Conservation (phyloP, 2,888 invertebrate species). For the Polydrusus cervinus region DNA sequence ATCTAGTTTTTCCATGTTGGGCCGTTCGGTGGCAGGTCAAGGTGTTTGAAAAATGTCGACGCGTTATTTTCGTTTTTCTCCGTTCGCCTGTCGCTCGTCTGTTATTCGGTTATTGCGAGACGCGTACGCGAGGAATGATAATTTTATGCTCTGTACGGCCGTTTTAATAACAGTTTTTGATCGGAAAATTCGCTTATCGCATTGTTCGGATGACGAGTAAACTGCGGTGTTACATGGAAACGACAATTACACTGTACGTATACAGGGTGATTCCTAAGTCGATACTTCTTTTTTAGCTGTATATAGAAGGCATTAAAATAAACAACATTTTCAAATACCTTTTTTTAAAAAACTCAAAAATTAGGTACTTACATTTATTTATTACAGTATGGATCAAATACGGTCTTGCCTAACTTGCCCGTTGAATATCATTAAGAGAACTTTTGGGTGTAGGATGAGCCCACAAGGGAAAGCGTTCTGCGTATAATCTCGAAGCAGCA, state of each 20-base stretch:
- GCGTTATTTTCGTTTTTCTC: constrained; percentile 43
- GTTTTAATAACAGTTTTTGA: constrained; percentile 48
- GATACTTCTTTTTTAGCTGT: too few relatives aligned
- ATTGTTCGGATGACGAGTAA: constrained; percentile 24
- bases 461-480: too few relatives aligned
- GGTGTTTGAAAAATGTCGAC: constrained; percentile 61
- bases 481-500: too few relatives aligned
- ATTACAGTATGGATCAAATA: too few relatives aligned
- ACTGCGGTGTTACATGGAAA: neutral
- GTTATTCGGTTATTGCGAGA: constrained; percentile 46
- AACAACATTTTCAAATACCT: too few relatives aligned
- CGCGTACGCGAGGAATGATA: constrained; percentile 52
- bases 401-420: too few relatives aligned
- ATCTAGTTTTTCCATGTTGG: constrained; percentile 55
- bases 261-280: too few relatives aligned
- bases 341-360: too few relatives aligned
- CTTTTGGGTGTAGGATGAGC: too few relatives aligned
- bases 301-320: too few relatives aligned
- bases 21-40: constrained; percentile 51
- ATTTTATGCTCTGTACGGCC: constrained; percentile 48
- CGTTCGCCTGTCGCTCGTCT: constrained; percentile 42
- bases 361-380: too few relatives aligned
- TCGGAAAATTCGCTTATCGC: constrained; percentile 32
- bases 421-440: too few relatives aligned
- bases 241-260: neutral